A percentile compares a stretch with the other conserved stretches of the same genome.
Evolutionary conservation across 1,140 invertebrate genomes (phyloP).

Genomic region (Lepidotrigona ventralis): DNA sequence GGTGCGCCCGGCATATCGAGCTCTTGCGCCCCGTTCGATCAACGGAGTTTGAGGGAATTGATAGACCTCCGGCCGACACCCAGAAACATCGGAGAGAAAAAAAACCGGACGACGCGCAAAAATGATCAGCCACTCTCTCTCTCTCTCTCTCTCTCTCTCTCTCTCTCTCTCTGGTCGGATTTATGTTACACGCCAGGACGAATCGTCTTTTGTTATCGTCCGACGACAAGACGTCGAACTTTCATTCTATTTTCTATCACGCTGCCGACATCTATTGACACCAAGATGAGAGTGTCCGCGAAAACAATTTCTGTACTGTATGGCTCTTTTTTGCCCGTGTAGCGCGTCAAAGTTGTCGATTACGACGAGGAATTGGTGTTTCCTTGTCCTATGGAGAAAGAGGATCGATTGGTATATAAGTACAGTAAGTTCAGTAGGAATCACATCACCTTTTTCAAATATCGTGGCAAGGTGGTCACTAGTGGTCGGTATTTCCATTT

Average conservation of each 20-base stretch:
- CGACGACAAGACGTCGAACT: too few relatives aligned
- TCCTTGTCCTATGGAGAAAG: too few relatives aligned
- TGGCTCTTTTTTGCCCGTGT: neutral
- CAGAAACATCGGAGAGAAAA: conserved; percentile 37
- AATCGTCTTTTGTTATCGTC: neutral
- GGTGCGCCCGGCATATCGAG: neutral
- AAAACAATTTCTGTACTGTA: neutral
- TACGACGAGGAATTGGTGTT: too few relatives aligned
- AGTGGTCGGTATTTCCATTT: too few relatives aligned
- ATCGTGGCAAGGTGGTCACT: too few relatives aligned
- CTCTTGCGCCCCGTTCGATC: conserved; percentile 42
- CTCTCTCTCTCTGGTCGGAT: neutral
- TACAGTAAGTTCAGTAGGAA: too few relatives aligned
- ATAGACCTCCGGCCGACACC: conserved; percentile 46
- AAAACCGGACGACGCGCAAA: conserved; percentile 20
- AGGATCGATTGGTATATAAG: too few relatives aligned
- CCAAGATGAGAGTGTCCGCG: neutral
- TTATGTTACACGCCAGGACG: neutral
- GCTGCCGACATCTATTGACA: neutral
- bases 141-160: too few relatives aligned
- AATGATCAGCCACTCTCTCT: neutral
- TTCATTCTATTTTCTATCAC: neutral
- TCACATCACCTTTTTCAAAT: too few relatives aligned
- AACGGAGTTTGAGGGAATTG: conserved; percentile 57
- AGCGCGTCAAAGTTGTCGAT: neutral